These are phyloP conservation scores for Eidolon dupreanum DNA, from an alignment of 2,797 vertebrate genomes.

Conservation along the genomic window DNA sequence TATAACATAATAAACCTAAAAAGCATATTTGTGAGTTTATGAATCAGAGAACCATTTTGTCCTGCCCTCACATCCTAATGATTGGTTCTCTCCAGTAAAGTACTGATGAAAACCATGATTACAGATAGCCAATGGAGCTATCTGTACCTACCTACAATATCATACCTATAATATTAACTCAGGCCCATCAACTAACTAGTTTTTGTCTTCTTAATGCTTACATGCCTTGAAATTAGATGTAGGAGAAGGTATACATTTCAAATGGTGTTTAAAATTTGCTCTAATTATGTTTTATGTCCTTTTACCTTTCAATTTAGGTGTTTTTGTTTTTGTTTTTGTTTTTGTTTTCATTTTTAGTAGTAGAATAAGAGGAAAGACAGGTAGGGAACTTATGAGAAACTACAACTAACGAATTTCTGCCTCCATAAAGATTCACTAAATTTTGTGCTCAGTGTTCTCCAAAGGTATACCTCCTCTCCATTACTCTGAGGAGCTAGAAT, in stretches of 20 bases:
- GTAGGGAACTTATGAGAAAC: not conserved
- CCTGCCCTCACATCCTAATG: not conserved
- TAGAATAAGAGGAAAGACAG: slow-evolving; percentile 8
- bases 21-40: not conserved
- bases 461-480: not conserved
- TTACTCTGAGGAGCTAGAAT: not conserved
- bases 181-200: not conserved
- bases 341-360: not conserved
- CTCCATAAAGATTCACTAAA: not conserved
- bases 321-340: not conserved
- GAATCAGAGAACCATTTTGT: not conserved
- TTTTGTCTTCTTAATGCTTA: not conserved
- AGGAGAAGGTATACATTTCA: not conserved
- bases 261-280: not conserved
- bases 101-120: not conserved
- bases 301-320: not conserved
- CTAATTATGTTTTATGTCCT: not conserved
- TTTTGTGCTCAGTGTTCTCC: not conserved
- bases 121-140: not conserved
- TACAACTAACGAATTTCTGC: not conserved
- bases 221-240: not conserved
- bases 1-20: not conserved
- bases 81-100: not conserved
- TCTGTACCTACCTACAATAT: not conserved
- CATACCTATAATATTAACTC: not conserved